Evolutionary conservation across 2,888 invertebrate species (phyloP), one percentile per base, ranked within the genome.

Genomic region (Eupithecia subfuscata): DNA sequence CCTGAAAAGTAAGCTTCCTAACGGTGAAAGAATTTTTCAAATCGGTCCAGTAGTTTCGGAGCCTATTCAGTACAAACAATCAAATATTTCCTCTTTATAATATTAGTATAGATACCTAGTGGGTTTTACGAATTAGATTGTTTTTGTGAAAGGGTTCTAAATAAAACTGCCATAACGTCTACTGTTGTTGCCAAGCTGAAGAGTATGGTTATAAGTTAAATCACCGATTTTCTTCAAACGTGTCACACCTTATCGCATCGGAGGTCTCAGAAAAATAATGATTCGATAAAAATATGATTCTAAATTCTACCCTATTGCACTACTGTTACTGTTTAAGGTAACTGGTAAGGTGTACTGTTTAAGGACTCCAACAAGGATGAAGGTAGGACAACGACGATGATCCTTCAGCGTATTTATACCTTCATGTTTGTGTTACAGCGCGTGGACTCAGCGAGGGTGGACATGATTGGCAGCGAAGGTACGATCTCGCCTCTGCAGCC

Each of bases 391-490:
- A 63, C 1, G 16, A 63, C 8, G 34, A 16, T 16, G 25, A 64
- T 30, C 18, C 8, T 16, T 2, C 14, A 63, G 2, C 11, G 14
- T 65, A 1, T 65, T 65, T n/a, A 4, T 37, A 18, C 1, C 4
- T 30, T 3, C 12, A 9, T 14, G 25, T 30, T 63, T 56, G 70
- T 69, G 30, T 70, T 69, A 1, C 80, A 93, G 92, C 89, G 93
- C 9, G 89, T 90, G 73, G 94, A 92, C 68, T 88, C 89, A 73
- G 90, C 87, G 2, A 89, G 93, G 1, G 82, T 92, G 12, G 92
- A 92, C 78, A 84, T 91, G 87, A 79, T 90, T 78, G 87, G 88
- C 14, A 88, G 88, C 0, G 92, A 90, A 75, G 91, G 90, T 7
- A 86, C 88, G 34, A 82, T 91, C 77, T 90, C 92, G 1, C 91